Evolutionary conservation across 2,113 vertebrate species (phyloP), one percentile per base, ranked within the genome.

Genomic region (Otolemur garnettii): DNA sequence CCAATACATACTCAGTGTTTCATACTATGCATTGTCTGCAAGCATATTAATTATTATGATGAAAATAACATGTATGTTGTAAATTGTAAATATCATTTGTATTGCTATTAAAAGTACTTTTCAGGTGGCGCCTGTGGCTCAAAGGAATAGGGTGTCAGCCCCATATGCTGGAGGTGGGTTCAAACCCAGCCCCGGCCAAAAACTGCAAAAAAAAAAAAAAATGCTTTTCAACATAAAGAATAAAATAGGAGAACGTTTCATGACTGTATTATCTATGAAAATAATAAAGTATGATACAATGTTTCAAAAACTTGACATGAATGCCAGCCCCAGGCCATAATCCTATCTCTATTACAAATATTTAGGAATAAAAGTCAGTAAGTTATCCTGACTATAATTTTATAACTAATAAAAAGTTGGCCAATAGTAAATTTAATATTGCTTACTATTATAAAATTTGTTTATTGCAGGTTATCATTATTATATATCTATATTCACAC

Each of bases 351-450:
- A 26, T 18, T n/a, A 79, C 9, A 69, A 62, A 28, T 33, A 17
- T 79, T 91, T 35, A 83, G 77, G 28, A 74, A 1, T 50, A 8
- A 93, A 93, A 79, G 12, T 11, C 60, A 69, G 38, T 12, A 10
- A 87, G 55, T 86, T 68, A 68, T 85, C 7, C 10, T 79, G 57
- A 21, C 12, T 77, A 87, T 7, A 86, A 18, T 88, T 88, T 89
- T 85, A 45, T 91, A 88, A 78, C 71, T 55, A 80, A 96, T 80
- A 74, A 35, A 86, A 86, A 50, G 1, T 22, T 79, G 75, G 5
- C 19, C 15, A 62, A 91, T 2, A 45, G 2, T 5, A 28, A 33
- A 33, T 64, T 1, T 87, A 64, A 13, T 64, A 77, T 53, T 26
- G 69, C 1, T 72, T 87, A 26, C 15, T 35, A 33, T 26, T 90